Conservation (phyloP, 2,113 vertebrate species). For the Hemiscyllium ocellatum region DNA sequence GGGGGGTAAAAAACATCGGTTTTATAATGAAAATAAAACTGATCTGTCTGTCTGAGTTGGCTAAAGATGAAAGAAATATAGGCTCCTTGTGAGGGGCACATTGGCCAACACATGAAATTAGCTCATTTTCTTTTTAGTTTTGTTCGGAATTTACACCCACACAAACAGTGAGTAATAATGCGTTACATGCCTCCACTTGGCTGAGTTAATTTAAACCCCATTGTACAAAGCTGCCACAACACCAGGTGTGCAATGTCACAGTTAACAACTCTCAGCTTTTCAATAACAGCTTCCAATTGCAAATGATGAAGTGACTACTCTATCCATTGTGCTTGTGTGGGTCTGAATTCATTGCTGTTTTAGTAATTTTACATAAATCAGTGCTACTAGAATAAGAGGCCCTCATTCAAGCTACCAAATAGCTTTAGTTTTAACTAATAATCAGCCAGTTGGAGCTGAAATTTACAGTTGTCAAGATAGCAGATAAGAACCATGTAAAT, state of each 20-base stretch:
- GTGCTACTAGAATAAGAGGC: background rate
- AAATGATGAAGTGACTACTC: slow-evolving; percentile 40
- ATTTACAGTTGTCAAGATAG: background rate
- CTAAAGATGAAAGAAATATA: background rate
- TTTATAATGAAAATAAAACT: background rate
- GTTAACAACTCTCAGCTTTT: slow-evolving; percentile 36
- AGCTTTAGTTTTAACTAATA: background rate
- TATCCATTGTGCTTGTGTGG: slow-evolving; percentile 22
- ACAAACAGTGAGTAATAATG: slow-evolving; percentile 11
- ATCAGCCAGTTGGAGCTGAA: background rate
- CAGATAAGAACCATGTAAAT: background rate
- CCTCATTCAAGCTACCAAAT: background rate
- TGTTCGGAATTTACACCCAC: slow-evolving; percentile 18
- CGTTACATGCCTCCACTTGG: slow-evolving; percentile 19
- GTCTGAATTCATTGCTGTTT: background rate
- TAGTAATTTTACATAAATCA: background rate
- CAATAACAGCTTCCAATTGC: slow-evolving; percentile 41
- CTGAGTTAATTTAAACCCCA: slow-evolving; percentile 22
- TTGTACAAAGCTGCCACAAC: background rate
- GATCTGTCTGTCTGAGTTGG: background rate
- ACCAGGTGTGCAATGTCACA: slow-evolving; percentile 43
- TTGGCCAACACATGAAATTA: background rate
- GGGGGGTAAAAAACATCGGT: background rate
- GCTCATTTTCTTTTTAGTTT: background rate
- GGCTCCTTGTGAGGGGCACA: background rate